Conservation (phyloP, 2,113 vertebrate genomes). For the Brienomyrus brachyistius region DNA sequence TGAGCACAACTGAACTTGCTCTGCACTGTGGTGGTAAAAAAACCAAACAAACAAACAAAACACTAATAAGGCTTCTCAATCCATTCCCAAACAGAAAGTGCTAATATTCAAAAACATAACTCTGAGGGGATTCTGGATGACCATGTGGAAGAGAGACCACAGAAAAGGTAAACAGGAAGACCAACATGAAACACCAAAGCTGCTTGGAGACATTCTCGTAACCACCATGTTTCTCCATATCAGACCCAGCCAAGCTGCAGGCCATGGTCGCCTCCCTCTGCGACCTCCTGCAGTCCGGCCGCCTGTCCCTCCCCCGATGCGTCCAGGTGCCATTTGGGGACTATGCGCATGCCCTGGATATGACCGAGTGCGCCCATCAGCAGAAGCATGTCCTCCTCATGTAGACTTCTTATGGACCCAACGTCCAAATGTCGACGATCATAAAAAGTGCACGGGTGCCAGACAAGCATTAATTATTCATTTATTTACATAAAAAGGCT, state of each 20-base stretch:
- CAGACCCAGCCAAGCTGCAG: slow-evolving; percentile 33
- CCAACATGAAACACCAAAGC: background rate
- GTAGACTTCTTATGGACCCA: slow-evolving; percentile 9
- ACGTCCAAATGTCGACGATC: background rate
- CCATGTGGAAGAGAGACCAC: slow-evolving; percentile 40
- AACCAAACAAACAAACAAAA: background rate
- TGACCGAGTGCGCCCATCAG: slow-evolving; percentile 13
- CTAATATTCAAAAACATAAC: slow-evolving; percentile 35
- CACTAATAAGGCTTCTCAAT: background rate
- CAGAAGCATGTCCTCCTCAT: slow-evolving; percentile 40
- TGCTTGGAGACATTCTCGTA: background rate
- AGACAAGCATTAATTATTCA: background rate
- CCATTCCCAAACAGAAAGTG: slow-evolving; percentile 34
- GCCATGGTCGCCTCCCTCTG: slow-evolving; percentile 31
- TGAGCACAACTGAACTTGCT: background rate
- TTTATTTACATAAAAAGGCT: slow-evolving; percentile 38
- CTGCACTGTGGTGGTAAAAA: background rate
- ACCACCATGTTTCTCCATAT: background rate
- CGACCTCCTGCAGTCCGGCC: slow-evolving; percentile 31
- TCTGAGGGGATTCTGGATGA: slow-evolving; percentile 45
- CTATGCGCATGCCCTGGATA: slow-evolving; percentile 26
- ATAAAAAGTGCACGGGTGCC: background rate
- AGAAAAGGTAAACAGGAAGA: slow-evolving; percentile 13
- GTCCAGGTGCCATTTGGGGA: slow-evolving; percentile 25
- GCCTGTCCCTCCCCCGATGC: slow-evolving; percentile 18